phyloP scores from a whole-genome alignment of 2,888 invertebrate species.

The Pyrochroa serraticornis region DNA sequence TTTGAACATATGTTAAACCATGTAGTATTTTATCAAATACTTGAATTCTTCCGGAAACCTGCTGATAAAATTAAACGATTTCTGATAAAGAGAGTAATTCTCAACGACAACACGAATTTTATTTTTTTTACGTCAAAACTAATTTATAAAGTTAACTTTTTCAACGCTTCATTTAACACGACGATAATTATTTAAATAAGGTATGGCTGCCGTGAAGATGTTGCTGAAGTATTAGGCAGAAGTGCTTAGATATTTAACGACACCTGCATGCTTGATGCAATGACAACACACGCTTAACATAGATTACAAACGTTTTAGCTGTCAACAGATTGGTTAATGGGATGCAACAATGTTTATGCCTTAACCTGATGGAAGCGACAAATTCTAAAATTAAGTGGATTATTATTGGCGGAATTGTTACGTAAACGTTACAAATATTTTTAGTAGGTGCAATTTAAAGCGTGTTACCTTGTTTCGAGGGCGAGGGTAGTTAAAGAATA shows the following conservation, averaged over 20 bases:
- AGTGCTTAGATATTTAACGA: slow-evolving; percentile 36
- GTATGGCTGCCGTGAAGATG: no score
- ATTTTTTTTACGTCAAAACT: no score
- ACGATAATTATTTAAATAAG: no score
- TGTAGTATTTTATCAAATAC: no score
- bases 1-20: no score
- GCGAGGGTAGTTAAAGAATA: neutral
- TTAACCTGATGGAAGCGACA: neutral
- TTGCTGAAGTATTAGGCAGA: no score
- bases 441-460: neutral
- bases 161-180: no score
- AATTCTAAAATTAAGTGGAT: no score
- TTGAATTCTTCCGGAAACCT: no score
- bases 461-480: neutral
- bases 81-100: neutral
- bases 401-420: no score
- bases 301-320: slow-evolving; percentile 47
- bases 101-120: neutral
- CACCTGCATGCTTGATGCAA: slow-evolving; percentile 45
- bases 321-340: slow-evolving; percentile 44
- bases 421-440: no score
- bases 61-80: neutral
- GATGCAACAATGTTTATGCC: slow-evolving; percentile 41
- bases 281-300: slow-evolving; percentile 47
- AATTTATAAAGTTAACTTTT: no score